phyloP scores from a whole-genome alignment of 2,888 invertebrate species.

The Actias luna region DNA sequence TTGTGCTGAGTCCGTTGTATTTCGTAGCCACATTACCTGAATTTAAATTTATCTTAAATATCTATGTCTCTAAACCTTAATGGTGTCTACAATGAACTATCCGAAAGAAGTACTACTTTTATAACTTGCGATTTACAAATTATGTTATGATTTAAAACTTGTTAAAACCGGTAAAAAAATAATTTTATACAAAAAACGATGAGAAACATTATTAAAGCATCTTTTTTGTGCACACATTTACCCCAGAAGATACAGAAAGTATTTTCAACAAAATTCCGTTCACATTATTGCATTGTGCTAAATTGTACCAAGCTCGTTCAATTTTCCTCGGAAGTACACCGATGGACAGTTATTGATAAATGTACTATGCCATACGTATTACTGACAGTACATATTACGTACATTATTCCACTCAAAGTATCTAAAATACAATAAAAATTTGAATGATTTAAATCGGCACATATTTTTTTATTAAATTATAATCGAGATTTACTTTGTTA shows the following conservation, averaged over 20 bases:
- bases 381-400: not conserved
- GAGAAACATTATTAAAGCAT: not conserved
- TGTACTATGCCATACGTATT: slow-evolving; percentile 16
- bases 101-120: too few relatives aligned
- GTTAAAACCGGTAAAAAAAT: not conserved
- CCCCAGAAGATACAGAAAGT: not conserved
- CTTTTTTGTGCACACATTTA: too few relatives aligned
- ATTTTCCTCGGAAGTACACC: slow-evolving; percentile 32
- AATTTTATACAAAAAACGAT: too few relatives aligned
- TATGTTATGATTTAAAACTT: too few relatives aligned
- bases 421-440: not conserved
- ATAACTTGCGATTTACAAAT: too few relatives aligned
- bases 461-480: too few relatives aligned
- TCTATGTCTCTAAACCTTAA: not conserved
- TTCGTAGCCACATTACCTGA: slow-evolving; percentile 86
- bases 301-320: slow-evolving; percentile 32
- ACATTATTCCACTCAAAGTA: slow-evolving; percentile 23
- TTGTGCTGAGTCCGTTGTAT: slow-evolving; percentile 83
- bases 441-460: too few relatives aligned
- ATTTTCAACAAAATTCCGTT: slow-evolving; percentile 25
- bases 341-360: slow-evolving; percentile 36
- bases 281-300: slow-evolving; percentile 28
- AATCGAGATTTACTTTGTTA: too few relatives aligned
- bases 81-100: too few relatives aligned
- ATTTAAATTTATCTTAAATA: slow-evolving; percentile 15